Evolutionary conservation across 2,888 invertebrate genomes (phyloP).

Genomic region (Rotaria socialis): DNA sequence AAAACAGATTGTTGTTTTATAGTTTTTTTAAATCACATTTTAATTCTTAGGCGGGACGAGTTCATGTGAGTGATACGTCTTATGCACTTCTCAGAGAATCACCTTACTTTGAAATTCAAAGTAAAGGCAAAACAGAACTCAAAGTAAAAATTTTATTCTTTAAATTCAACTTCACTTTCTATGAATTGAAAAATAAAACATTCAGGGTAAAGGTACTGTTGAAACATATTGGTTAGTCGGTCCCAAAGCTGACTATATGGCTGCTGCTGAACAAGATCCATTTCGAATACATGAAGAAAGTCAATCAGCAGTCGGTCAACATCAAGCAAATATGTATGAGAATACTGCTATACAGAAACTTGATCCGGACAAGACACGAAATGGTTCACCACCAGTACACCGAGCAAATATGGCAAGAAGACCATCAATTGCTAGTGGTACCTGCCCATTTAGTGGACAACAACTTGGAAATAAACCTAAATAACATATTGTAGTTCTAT

Average conservation of each 20-base stretch:
- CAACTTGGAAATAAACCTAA: not conserved
- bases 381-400: not conserved
- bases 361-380: too few relatives aligned
- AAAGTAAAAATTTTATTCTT: slow-evolving; percentile 36
- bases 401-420: not conserved
- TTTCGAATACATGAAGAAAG: not conserved
- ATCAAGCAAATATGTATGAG: too few relatives aligned
- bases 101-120: slow-evolving; percentile 33
- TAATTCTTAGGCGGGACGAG: slow-evolving; percentile 37
- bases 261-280: not conserved
- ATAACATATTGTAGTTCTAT: not conserved
- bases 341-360: too few relatives aligned
- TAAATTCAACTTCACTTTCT: not conserved
- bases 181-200: not conserved
- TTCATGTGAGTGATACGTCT: slow-evolving; percentile 39
- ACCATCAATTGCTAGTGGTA: not conserved
- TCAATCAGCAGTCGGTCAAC: not conserved
- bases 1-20: not conserved
- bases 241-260: not conserved
- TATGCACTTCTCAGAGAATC: slow-evolving; percentile 34
- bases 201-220: slow-evolving; percentile 43
- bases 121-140: slow-evolving; percentile 40
- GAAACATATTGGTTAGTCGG: slow-evolving; percentile 45
- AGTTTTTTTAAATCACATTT: not conserved
- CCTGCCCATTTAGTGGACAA: not conserved